A percentile compares a stretch with the other conserved stretches of the same genome.
phyloP scores from a whole-genome alignment of 2,888 invertebrate genomes.

The Eupithecia exiguata region DNA sequence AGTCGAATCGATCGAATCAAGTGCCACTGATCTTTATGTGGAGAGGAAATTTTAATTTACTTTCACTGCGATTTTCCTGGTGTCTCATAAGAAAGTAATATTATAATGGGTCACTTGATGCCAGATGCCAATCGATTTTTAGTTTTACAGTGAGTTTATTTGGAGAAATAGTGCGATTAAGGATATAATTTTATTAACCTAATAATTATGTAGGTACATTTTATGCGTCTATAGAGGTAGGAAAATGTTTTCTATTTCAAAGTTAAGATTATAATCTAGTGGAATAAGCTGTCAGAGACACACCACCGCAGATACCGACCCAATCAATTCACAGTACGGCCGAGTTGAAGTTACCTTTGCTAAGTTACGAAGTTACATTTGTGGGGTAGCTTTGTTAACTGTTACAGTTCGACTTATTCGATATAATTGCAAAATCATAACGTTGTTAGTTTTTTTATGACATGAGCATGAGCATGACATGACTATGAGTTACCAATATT shows the following conservation, averaged over 20 bases:
- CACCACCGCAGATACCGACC: neutral
- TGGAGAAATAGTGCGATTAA: neutral
- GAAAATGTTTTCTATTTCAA: neutral
- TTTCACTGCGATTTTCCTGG: neutral
- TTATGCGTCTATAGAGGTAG: neutral
- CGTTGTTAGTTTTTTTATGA: neutral
- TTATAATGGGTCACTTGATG: no score
- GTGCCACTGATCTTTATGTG: neutral
- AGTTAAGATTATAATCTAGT: constrained; percentile 4
- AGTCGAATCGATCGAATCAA: neutral
- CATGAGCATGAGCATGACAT: neutral
- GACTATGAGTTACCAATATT: neutral
- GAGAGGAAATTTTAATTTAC: neutral
- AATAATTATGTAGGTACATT: neutral
- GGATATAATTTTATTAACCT: neutral
- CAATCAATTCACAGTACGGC: neutral
- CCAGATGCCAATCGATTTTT: no score
- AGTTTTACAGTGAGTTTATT: neutral
- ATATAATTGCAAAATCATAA: neutral
- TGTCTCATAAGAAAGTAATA: neutral
- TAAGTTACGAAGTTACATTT: no score
- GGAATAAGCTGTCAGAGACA: neutral
- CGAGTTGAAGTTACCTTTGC: neutral
- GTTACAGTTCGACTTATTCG: neutral
- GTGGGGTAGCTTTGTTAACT: neutral